Evolutionary conservation across 2,888 invertebrate genomes (phyloP), one percentile per base, ranked within the genome.

Genomic region (Drosophila kuntzei): DNA sequence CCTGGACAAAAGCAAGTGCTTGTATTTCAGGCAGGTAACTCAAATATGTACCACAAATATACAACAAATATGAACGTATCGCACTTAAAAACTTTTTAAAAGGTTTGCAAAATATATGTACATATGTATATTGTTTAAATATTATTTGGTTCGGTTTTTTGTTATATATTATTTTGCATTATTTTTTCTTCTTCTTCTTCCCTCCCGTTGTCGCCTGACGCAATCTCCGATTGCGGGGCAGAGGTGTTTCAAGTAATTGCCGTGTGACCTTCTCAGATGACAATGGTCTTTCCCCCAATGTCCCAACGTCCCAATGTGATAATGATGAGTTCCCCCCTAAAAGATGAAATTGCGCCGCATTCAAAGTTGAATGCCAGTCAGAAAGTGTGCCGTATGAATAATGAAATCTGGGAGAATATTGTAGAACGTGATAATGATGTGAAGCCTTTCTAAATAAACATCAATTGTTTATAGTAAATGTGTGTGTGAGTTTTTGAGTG

Each of bases 71-170:
- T 41, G 14, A 58, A 47, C 39, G 46, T 20, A 62, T 57, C 69
- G 68, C 71, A 79, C 82, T 82, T 77, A 72, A 85, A 67, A 70
- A 64, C 46, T 65, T 81, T 85, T 82, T 71, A 74, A 86, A 86
- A 79, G 71, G 76, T 78, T 85, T 76, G 78, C 76, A 76, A 82
- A 67, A 63, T 69, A 68, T 69, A 69, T n/a, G n/a, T n/a, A n/a
- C n/a, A n/a, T n/a, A n/a, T n/a, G n/a, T n/a, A 71, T 69, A 71
- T 75, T 82, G 80, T 80, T 83, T 82, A 75, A 85, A 82, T 82
- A 85, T 71, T 77, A 80, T 82, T 76, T 75, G 71, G 49, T 63
- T 41, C 43, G 39, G 18, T 63, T 54, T 16, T 20, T 12, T 27
- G 1, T 8, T 36, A 27, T 27, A 61, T 34, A 54, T 39, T 60